Base-by-base conservation (phyloP, 2,888 invertebrate genomes). In the Latheticus oryzae region DNA sequence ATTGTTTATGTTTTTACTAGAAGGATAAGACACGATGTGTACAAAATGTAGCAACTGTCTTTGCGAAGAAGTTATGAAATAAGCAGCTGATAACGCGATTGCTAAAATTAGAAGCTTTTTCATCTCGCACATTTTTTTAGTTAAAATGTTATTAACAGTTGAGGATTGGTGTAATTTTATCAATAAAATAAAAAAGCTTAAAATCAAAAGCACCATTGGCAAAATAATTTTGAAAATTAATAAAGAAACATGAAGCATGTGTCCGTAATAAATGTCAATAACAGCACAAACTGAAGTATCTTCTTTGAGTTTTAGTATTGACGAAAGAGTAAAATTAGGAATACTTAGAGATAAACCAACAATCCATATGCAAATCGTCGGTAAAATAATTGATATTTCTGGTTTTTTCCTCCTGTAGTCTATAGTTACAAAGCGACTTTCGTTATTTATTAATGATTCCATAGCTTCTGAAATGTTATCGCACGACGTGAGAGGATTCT, bases 351-450 rank as follows among this genome's bases (percentile, higher is more conserved):
- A 86, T 30, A 81, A 71, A 21, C 84, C 80, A 37, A 85, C 70
- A 60, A 84, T 78, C 86, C 86, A 86, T 37, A 85, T 80, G 62
- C 85, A 81, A 50, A 83, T 68, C 13, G 81, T 78, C 1, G 86
- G 86, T 37, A 82, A 78, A 23, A 81, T 72, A 15, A 84, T 81
- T 7, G 83, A 80, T 23, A 85, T 75, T 50, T 75, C 73, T 19
- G 74, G 78, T 58, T 79, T 78, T 17, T 78, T 71, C 56, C 80
- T 73, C 35, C 81, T 73, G 64, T 85, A 85, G 68, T 85, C 84
- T 4, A 84, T 79, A 43, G 81, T 82, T 74, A 85, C 79, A 8
- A 80, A 81, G 45, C 84, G 78, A 33, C 80, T 81, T 1, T 81
- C 79, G 12, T 79, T 70, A 54, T 69, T 73, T 17, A 62, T 62